phyloP scores from a whole-genome alignment of 2,797 vertebrate genomes.

The Hemitrygon akajei region DNA sequence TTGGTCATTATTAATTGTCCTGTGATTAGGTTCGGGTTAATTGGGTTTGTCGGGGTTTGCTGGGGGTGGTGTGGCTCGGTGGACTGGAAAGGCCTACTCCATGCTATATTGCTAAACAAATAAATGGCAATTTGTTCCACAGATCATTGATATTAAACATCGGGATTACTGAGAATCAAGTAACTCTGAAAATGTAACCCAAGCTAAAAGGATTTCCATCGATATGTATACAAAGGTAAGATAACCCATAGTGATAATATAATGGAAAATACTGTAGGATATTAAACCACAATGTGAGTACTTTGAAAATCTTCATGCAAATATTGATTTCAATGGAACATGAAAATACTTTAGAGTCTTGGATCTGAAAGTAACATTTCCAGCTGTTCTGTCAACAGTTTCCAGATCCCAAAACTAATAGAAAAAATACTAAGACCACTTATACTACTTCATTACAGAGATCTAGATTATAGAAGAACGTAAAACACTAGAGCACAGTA shows the following conservation, averaged over 20 bases:
- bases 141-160: background rate
- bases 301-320: background rate
- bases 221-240: conserved; percentile 4
- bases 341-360: no score
- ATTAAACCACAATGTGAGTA: background rate
- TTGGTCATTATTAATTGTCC: no score
- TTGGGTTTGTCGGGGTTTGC: no score
- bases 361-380: no score
- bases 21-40: no score
- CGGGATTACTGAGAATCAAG: background rate
- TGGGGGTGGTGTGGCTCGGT: no score
- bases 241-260: background rate
- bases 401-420: no score
- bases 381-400: no score
- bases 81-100: no score
- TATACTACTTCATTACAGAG: background rate
- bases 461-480: no score
- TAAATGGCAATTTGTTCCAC: background rate
- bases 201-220: background rate
- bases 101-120: no score
- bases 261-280: background rate
- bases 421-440: background rate
- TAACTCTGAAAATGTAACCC: background rate
- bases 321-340: background rate
- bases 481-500: no score